Evolutionary conservation across 2,797 vertebrate species (phyloP).

Genomic region (Cyclopterus lumpus): DNA sequence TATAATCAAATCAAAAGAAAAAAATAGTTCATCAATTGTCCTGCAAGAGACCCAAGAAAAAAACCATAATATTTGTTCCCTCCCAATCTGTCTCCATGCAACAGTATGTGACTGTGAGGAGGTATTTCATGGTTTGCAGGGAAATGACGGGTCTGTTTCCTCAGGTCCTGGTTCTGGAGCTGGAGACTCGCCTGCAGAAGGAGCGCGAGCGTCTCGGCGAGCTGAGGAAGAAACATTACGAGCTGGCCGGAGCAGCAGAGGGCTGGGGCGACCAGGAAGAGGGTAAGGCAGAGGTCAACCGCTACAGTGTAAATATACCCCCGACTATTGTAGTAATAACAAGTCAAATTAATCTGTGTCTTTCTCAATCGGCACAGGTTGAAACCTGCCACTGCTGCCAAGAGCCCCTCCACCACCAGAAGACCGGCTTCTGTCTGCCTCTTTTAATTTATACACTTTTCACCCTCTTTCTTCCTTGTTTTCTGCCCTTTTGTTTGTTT

Average conservation of each 20-base stretch:
- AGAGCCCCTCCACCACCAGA: constrained; percentile 29
- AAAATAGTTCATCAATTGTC: background rate
- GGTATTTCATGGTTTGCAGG: background rate
- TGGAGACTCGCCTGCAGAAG: constrained; percentile 94
- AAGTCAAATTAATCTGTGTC: constrained; percentile 1
- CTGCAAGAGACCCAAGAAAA: background rate
- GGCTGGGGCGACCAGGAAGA: constrained; percentile 91
- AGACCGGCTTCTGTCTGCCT: constrained; percentile 65
- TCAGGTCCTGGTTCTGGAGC: constrained; percentile 95
- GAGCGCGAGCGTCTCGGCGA: constrained; percentile 94
- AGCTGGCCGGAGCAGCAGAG: constrained; percentile 93
- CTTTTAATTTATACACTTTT: constrained; percentile 70
- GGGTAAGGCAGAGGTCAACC: constrained; percentile 53
- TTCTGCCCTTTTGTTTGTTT: constrained; percentile 53
- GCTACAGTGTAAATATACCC: background rate
- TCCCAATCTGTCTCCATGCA: background rate
- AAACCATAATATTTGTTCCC: background rate
- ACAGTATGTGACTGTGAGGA: background rate
- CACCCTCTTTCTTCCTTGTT: constrained; percentile 40
- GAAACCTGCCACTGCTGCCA: constrained; percentile 48
- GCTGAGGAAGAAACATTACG: constrained; percentile 97
- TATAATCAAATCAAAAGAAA: background rate
- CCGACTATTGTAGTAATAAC: background rate
- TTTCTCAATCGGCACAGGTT: constrained; percentile 77
- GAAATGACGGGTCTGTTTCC: constrained; percentile 10